These are phyloP conservation scores for Campylomormyrus tamandua DNA, from an alignment of 2,113 vertebrate genomes.

Conservation along the genomic window DNA sequence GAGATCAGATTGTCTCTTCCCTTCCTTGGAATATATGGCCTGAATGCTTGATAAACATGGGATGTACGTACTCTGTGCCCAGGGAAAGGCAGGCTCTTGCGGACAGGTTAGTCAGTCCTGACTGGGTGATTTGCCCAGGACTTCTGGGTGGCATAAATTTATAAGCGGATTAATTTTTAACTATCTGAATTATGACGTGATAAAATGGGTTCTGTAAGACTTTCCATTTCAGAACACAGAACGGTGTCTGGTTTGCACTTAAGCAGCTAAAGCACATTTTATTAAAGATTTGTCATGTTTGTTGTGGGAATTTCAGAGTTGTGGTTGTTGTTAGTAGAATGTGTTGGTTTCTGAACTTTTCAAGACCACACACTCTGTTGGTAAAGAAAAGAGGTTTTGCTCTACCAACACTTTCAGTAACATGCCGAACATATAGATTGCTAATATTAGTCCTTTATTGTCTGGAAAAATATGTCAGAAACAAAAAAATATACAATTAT, in stretches of 20 bases:
- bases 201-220: background rate
- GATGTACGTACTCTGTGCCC: constrained; percentile 60
- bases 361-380: background rate
- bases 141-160: background rate
- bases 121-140: background rate
- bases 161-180: background rate
- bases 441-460: background rate
- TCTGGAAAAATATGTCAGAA: background rate
- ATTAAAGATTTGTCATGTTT: background rate
- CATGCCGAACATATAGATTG: background rate
- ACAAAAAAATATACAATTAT: background rate
- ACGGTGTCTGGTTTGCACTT: background rate
- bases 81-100: constrained; percentile 45
- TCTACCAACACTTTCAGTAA: background rate
- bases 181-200: background rate
- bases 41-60: constrained; percentile 46
- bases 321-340: background rate
- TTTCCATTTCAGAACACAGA: background rate
- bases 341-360: background rate
- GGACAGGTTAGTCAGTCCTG: constrained; percentile 61
- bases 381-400: background rate
- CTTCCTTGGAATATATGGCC: background rate
- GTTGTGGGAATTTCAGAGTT: background rate
- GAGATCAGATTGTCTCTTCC: background rate
- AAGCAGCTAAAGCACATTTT: background rate